phyloP scores from a whole-genome alignment of 2,797 vertebrate species.

The Petrocephalus schoutedeni region DNA sequence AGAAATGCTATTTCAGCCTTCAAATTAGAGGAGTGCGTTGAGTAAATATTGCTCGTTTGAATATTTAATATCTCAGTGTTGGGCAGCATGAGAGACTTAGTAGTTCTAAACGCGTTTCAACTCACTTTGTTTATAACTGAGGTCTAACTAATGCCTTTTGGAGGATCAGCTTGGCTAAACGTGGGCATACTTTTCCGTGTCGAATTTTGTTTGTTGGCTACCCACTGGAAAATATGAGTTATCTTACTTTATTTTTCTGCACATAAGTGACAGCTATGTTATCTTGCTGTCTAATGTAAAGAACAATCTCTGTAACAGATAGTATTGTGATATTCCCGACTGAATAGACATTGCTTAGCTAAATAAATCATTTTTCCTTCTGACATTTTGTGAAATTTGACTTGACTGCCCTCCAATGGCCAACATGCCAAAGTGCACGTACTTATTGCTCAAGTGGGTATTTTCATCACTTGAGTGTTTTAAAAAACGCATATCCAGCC shows the following conservation, averaged over 20 bases:
- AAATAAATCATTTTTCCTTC: neutral
- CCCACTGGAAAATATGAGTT: neutral
- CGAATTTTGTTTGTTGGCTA: neutral
- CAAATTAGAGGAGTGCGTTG: neutral
- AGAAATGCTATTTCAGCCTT: neutral
- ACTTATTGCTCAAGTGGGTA: neutral
- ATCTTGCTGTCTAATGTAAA: neutral
- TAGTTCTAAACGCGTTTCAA: neutral
- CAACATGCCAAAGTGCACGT: neutral
- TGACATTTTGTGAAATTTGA: neutral
- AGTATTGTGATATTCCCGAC: neutral
- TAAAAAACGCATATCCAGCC: neutral
- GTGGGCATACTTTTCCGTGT: neutral
- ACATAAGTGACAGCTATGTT: neutral
- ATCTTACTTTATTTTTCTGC: neutral
- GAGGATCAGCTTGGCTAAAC: neutral
- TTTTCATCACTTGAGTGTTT: neutral
- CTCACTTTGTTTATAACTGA: neutral
- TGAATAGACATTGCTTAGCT: neutral
- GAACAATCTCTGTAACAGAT: neutral
- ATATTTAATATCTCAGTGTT: neutral
- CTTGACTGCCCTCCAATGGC: constrained; percentile 4
- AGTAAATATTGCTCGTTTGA: neutral
- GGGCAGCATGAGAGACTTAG: neutral
- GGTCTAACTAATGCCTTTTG: neutral